phyloP scores from a whole-genome alignment of 2,888 invertebrate genomes.

The Sinelater perroti region DNA sequence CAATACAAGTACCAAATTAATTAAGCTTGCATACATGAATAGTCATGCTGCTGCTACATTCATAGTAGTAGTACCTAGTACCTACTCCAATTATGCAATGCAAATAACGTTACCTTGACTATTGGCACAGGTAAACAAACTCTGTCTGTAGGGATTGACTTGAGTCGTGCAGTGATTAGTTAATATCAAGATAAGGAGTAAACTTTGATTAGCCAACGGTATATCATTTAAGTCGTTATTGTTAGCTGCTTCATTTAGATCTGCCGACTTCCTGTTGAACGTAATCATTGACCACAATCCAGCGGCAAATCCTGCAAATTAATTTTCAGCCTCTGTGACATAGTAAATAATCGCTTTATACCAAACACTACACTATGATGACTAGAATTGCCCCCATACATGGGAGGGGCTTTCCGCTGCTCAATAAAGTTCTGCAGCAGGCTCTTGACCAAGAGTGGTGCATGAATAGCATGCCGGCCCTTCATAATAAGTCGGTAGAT shows the following conservation, averaged over 20 bases:
- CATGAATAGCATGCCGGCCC: conserved; percentile 76
- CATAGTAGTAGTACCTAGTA: too few species aligned
- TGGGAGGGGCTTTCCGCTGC: conserved; percentile 73
- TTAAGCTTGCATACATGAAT: too few species aligned
- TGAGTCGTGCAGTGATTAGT: conserved; percentile 88
- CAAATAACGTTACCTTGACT: conserved; percentile 76
- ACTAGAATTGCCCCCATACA: conserved; percentile 70
- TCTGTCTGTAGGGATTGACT: conserved; percentile 86
- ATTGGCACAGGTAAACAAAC: conserved; percentile 84
- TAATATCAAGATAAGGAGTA: conserved; percentile 85
- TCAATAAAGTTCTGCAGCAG: conserved; percentile 79
- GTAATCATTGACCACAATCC: conserved; percentile 85
- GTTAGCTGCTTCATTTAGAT: conserved; percentile 46
- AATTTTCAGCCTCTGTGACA: background rate
- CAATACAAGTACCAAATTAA: too few species aligned
- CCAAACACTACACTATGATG: conserved; percentile 81
- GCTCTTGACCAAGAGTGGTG: conserved; percentile 80
- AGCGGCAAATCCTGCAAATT: conserved; percentile 61
- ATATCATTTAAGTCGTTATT: conserved; percentile 62
- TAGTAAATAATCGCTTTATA: conserved; percentile 32
- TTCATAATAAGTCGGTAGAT: conserved; percentile 77
- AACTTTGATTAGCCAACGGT: conserved; percentile 89
- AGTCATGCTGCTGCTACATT: too few species aligned
- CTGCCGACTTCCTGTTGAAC: conserved; percentile 63
- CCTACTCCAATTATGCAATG: too few species aligned